Evolutionary conservation across 2,797 vertebrate genomes (phyloP), one percentile per base, ranked within the genome.

Genomic region (Karalla daura): DNA sequence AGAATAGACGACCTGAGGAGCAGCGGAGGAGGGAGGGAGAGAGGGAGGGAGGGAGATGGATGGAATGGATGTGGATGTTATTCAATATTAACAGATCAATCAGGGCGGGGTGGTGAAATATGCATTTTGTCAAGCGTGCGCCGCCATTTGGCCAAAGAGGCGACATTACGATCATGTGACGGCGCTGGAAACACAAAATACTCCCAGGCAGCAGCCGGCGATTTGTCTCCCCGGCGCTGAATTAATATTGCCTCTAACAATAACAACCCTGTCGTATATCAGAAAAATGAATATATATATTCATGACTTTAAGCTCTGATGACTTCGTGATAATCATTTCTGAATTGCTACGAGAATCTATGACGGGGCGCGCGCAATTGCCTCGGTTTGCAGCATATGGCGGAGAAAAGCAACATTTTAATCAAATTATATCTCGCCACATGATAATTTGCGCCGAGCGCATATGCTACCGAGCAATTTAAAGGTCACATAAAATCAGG

Each of bases 31-130:
- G 30, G 30, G 30, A 12, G 12, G 64, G 77, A 55, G 70, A 39
- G 62, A 43, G 60, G 40, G 73, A 47, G 62, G 25, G 71, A 46
- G 74, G 46, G 47, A 60, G 88, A 83, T 85, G 63, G 81, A 86
- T 87, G 87, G 76, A 83, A 87, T 63, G 80, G 83, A 80, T 79
- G 85, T 70, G 84, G 80, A 85, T 88, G 76, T 86, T 90, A 88
- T 90, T 88, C 74, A 87, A 82, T 93, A 93, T 93, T 92, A 92
- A 91, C 86, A 91, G 89, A 92, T 92, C 90, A 91, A 91, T 93
- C 91, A 92, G 89, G 60, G n/a, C n/a, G n/a, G 43, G 61, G 41
- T 81, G 79, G 78, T 85, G 81, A 91, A 92, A 91, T 90, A 89
- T 90, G 87, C 80, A 87, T 92, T 92, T 90, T 87, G 84, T 91